A percentile compares a stretch with the other conserved stretches of the same genome.
phyloP scores from a whole-genome alignment of 2,797 vertebrate species.

The Falco novaeseelandiae region DNA sequence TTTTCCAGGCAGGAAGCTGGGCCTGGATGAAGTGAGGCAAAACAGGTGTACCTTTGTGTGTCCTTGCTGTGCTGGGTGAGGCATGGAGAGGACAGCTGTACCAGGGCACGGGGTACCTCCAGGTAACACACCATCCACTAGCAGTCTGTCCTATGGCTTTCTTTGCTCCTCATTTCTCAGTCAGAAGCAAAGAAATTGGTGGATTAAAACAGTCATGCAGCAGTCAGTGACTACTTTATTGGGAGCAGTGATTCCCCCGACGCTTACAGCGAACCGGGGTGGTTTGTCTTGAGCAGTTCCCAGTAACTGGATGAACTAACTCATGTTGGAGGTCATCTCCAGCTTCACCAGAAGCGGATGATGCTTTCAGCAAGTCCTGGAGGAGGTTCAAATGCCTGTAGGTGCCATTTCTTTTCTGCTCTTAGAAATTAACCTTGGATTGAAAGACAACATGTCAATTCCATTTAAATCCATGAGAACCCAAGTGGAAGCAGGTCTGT shows the following conservation, averaged over 20 bases:
- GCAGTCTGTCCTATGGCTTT: neutral
- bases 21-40: neutral
- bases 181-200: neutral
- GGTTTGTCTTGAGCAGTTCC: neutral
- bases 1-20: neutral
- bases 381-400: neutral
- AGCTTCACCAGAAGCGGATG: neutral
- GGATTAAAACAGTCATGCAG: neutral
- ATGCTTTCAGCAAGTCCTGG: neutral
- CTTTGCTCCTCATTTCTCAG: neutral
- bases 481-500: neutral
- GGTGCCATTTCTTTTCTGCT: neutral
- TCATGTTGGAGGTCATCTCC: neutral
- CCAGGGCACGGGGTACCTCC: neutral
- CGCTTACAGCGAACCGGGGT: neutral
- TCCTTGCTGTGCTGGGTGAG: neutral
- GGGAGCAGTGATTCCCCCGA: neutral
- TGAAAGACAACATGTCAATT: neutral
- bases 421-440: neutral
- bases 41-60: neutral
- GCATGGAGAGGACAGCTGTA: neutral
- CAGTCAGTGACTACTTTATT: accelerated
- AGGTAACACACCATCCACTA: accelerated
- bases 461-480: neutral
- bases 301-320: neutral